Base-by-base conservation (phyloP, 2,888 invertebrate genomes). In the Xestia ashworthii region DNA sequence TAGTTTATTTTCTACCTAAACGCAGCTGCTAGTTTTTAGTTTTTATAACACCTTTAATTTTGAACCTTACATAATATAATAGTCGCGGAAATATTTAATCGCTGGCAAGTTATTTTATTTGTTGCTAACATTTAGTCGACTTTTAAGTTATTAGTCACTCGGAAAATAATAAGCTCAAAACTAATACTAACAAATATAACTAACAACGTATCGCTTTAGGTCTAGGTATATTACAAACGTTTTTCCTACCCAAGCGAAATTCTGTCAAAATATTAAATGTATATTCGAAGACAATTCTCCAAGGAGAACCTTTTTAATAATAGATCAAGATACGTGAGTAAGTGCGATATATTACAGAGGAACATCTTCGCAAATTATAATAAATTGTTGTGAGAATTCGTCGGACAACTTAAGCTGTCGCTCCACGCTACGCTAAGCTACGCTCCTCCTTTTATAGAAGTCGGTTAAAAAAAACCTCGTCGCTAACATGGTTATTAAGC, bases 301-400 rank as follows among this genome's bases (percentile, higher is more conserved):
- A 25, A 53, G 22, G 22, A 60, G 60, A 53, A 84, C 82, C 86
- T 58, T 83, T 77, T 83, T 62, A 82, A 82, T 83, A 85, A 76
- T 82, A 73, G 76, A 82, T 82, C 44, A 70, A 22, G 76, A 46
- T 69, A 81, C 55, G 55, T 16, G 44, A 50, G 25, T 55, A 68
- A 53, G 38, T 46, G 66, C 67, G 3, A 65, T 71, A 64, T 76
- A 78, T 74, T 65, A 71, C 64, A 19, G 16, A 62, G 66, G 48
- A 74, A 74, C 80, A 82, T 79, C 77, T 67, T 76, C 67, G 19
- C 32, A 82, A 88, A 88, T 83, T 75, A 77, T 73, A 82, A 50
- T 72, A 82, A 82, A 86, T 88, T 88, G 72, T 72, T 78, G 75
- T 67, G 82, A 82, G 78, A 85, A 66, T 85, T 79, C 48, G 48